phyloP scores from a whole-genome alignment of 2,888 invertebrate species.

The Steinernema hermaphroditum region DNA sequence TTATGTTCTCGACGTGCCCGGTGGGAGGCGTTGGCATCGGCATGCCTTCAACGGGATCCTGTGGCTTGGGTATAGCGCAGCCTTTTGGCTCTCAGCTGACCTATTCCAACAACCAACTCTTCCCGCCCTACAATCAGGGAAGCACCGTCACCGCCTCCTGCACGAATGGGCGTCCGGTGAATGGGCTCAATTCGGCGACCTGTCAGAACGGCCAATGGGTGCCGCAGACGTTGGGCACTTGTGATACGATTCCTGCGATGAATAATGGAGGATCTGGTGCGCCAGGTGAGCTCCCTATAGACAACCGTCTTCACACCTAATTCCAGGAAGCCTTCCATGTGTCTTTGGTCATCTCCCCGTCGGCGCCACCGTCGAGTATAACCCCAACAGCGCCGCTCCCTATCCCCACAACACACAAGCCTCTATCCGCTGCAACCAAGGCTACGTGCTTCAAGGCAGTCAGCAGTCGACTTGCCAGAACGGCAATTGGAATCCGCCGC shows the following conservation, averaged over 20 bases:
- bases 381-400: slow-evolving; percentile 14
- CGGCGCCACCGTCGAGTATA: slow-evolving; percentile 1
- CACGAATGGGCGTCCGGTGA: slow-evolving; percentile 11
- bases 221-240: slow-evolving; percentile 36
- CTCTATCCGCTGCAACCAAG: slow-evolving; percentile 48
- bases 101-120: slow-evolving; percentile 33
- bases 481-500: slow-evolving; percentile 32
- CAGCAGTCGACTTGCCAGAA: slow-evolving; percentile 6
- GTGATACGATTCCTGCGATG: background rate
- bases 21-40: background rate
- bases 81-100: slow-evolving; percentile 33
- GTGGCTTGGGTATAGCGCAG: slow-evolving; percentile 2
- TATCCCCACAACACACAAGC: slow-evolving; percentile 49
- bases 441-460: slow-evolving; percentile 34
- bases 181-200: slow-evolving; percentile 35
- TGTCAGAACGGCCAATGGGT: slow-evolving; percentile 39
- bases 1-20: background rate
- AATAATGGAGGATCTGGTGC: background rate
- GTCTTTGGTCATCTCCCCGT: background rate
- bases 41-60: background rate
- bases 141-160: slow-evolving; percentile 34
- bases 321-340: background rate
- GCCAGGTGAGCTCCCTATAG: too few species aligned
- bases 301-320: background rate
- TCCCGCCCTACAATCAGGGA: slow-evolving; percentile 35